Base-by-base conservation (phyloP, 2,888 invertebrate genomes). In the Drosophila ezoana region DNA sequence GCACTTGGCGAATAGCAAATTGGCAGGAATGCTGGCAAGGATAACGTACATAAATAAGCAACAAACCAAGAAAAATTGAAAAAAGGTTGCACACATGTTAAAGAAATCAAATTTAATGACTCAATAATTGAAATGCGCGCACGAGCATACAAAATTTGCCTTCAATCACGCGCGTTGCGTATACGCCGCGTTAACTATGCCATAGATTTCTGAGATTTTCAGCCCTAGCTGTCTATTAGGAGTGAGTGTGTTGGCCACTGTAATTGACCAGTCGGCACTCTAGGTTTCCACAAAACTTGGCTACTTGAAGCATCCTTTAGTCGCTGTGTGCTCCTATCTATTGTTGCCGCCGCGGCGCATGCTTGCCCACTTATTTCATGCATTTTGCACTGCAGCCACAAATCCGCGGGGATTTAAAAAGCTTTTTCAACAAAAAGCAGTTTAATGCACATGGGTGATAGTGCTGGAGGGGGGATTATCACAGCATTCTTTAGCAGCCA, bases 81-180 rank as follows among this genome's bases (percentile, higher is more conserved):
- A 79, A 28, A 69, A 66, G 72, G 60, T 63, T 74, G 35, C 58
- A 44, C 47, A 52, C 70, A 75, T 75, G 80, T 71, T 67, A 43
- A 61, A 74, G 75, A 84, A 85, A 85, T 85, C 85, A 81, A 84
- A 77, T 81, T 89, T 85, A 72, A 85, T 81, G 87, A 89, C 81
- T 89, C 79, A 73, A 84, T 85, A 89, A 85, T 89, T 85, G 89
- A 85, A 89, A 89, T 70, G 53, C 67, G 62, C 69, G 56, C 62
- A 61, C 66, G 64, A 71, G 79, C 83, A 79, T 74, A 69, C 66
- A 61, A 65, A 78, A 80, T 72, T 59, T 71, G 53, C 35, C 28
- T 20, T 38, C 32, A 4, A 23, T 40, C 9, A 16, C 11, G 16
- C 40, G 47, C 51, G 48, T 77, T 72, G 54, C 70, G 70, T 68